A percentile compares a stretch with the other conserved stretches of the same genome.
These are phyloP conservation scores for Sycobia sp. DNA, from an alignment of 1,140 invertebrate species.

Conservation along the genomic window DNA sequence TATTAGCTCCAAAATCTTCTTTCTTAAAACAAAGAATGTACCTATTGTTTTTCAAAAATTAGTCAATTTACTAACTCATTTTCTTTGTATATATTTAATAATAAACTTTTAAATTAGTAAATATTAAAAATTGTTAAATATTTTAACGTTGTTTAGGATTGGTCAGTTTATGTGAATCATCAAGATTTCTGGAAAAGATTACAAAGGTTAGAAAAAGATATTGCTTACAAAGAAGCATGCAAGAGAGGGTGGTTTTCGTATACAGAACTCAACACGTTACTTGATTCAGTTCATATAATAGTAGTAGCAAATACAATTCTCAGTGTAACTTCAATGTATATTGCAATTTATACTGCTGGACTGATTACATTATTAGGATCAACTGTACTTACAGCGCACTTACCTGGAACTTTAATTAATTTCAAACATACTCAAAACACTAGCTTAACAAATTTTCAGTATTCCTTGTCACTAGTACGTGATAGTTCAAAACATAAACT, in stretches of 20 bases:
- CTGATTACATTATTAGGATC: constrained; percentile 75
- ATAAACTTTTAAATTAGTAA: neutral
- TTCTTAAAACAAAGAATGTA: no score
- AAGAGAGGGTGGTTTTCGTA: constrained; percentile 86
- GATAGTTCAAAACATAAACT: constrained; percentile 20
- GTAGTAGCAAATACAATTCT: constrained; percentile 64
- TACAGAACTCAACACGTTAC: constrained; percentile 73
- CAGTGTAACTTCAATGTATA: constrained; percentile 69
- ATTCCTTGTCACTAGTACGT: neutral
- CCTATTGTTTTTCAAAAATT: neutral
- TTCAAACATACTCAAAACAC: constrained; percentile 12
- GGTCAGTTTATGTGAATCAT: constrained; percentile 79
- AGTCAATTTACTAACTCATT: constrained; percentile 13
- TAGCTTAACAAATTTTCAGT: constrained; percentile 1
- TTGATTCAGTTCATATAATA: constrained; percentile 62
- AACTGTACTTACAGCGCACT: constrained; percentile 67
- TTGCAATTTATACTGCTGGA: constrained; percentile 74
- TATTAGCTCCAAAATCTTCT: no score
- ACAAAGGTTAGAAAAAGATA: constrained; percentile 69
- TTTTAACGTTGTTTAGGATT: constrained; percentile 67
- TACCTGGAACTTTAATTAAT: constrained; percentile 57
- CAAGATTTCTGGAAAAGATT: constrained; percentile 75
- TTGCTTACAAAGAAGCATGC: constrained; percentile 74
- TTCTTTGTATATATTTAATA: constrained; percentile 10
- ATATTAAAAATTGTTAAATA: constrained; percentile 36